These are phyloP conservation scores for Periophthalmodon schlosseri DNA, from an alignment of 2,113 vertebrate genomes.

Conservation along the genomic window DNA sequence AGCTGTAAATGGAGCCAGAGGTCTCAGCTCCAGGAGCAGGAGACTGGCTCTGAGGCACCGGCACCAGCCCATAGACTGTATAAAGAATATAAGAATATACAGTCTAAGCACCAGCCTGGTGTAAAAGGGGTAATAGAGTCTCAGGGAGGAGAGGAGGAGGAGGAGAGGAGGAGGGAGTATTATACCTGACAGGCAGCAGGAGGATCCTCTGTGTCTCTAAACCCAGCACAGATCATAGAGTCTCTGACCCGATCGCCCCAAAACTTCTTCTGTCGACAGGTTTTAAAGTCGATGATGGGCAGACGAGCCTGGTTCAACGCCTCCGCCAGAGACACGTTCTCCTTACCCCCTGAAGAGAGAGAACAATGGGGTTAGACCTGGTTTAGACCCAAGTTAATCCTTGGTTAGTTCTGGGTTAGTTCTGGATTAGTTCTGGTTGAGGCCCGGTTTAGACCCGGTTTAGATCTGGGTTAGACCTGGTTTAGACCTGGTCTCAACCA, in stretches of 20 bases:
- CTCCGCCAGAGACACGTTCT: slow-evolving; percentile 73
- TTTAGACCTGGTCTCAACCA: too few species aligned
- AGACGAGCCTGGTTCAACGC: slow-evolving; percentile 77
- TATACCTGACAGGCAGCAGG: slow-evolving; percentile 81
- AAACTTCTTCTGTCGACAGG: slow-evolving; percentile 78
- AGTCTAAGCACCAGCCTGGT: too few species aligned
- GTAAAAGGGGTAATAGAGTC: too few species aligned
- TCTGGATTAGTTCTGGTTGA: too few species aligned
- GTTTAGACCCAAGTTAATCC: not conserved
- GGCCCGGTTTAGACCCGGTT: too few species aligned
- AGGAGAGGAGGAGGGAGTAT: not conserved
- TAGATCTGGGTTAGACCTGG: too few species aligned
- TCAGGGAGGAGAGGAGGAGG: too few species aligned
- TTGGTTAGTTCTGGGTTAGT: not conserved
- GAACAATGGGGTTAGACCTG: not conserved
- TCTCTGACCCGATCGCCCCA: slow-evolving; percentile 80
- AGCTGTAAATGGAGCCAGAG: too few species aligned
- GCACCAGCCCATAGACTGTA: too few species aligned
- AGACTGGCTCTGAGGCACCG: too few species aligned
- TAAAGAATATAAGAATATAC: too few species aligned
- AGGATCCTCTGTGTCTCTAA: slow-evolving; percentile 72
- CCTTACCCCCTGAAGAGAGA: slow-evolving; percentile 67
- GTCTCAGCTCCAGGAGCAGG: too few species aligned
- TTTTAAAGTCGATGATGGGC: slow-evolving; percentile 78
- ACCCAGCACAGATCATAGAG: slow-evolving; percentile 81